Base-by-base conservation (phyloP, 2,888 invertebrate species). In the Synanthedon tipuliformis region DNA sequence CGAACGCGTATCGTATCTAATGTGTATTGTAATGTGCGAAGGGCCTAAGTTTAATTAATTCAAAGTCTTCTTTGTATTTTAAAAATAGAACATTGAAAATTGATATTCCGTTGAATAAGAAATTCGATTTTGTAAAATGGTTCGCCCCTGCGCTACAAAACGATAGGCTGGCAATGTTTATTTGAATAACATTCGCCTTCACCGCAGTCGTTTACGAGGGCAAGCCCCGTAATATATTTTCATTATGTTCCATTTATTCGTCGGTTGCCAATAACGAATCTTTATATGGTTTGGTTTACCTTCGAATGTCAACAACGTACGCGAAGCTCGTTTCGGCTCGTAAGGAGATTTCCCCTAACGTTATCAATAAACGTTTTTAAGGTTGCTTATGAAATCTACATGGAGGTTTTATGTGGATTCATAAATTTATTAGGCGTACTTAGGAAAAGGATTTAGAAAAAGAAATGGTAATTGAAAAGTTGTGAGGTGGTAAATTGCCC, bases 161-260 rank as follows among this genome's bases (percentile, higher is more conserved):
- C 62, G 34, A 34, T 34, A 34, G 34, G 34, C 8, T 10, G 60
- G 73, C 75, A 78, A 79, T 75, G 74, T 81, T 79, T 81, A 79
- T 78, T 81, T 76, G 77, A 81, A 80, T 78, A 78, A 73, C 73
- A 71, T 77, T 73, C 69, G 70, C 66, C 69, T 70, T 60, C 63
- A 64, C 69, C 69, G 69, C 68, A 68, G 66, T 71, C 78, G 73
- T 78, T 81, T 79, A 79, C 73, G 78, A 76, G 69, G 74, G 64
- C 72, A 71, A 66, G 61, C 66, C 65, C 69, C 65, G 73, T 75
- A 77, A 79, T 81, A 78, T 82, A 81, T 82, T 81, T 79, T 79
- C 80, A 82, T 82, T 81, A 81, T 78, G 76, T 79, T 70, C 75
- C 73, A 76, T 81, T 81, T 81, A 77, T 79, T 75, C 73, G 73